Base-by-base conservation (phyloP, 2,888 invertebrate species). In the Phrixothrix hirtus region DNA sequence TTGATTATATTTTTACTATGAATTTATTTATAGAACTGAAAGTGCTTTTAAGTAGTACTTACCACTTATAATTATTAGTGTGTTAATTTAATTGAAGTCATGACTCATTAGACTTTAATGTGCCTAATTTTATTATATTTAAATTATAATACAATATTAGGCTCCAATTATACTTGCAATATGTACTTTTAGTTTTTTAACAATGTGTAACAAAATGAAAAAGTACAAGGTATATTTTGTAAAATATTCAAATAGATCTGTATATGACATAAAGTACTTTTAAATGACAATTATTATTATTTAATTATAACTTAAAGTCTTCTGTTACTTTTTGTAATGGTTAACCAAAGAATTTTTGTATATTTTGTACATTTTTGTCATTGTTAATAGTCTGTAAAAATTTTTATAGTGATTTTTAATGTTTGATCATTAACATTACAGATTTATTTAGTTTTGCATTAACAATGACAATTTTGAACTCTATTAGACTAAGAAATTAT, bases 111-210 rank as follows among this genome's bases (percentile, higher is more conserved):
- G 12, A 15, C 12, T 26, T 34, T 44, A 12, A 38, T 36, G 36
- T 45, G 38, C 38, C 46, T 46, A 46, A 46, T 46, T 46, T 12
- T 32, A 46, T 38, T 46, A 46, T 17, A 21, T 10, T n/a, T n/a
- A n/a, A n/a, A 35, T n/a, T 11, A 10, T 38, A 37, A 46, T 46
- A 32, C 14, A 10, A 29, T 17, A 32, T 31, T 38, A 38, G 37
- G 38, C 31, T 46, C 9, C 16, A 30, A 38, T 16, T 27, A 21
- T 26, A 29, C 5, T 12, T 15, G 30, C 13, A 16, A 11, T 2
- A 41, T 16, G 41, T 41, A 4, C 31, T 21, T 41, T 46, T 16
- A 15, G 37, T 32, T 46, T 46, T 17, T 46, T 46, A 30, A 46
- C 31, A 14, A 1, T 13, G 14, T n/a, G 11, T 46, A 46, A 46